Evolutionary conservation across 2,113 vertebrate species (phyloP).

Genomic region (Eurypyga helias): DNA sequence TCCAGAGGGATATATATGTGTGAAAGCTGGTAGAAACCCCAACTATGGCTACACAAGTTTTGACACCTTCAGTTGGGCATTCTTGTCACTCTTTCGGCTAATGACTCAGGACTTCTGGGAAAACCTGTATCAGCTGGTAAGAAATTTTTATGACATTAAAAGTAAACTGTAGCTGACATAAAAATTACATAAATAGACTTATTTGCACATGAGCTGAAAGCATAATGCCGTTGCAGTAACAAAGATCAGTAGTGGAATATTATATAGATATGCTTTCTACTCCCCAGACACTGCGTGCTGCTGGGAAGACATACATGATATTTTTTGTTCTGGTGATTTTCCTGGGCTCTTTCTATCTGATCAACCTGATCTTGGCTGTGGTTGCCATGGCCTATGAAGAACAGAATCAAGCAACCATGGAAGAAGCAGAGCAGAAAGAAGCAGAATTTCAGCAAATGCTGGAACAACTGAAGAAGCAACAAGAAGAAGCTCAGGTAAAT

Average conservation of each 20-base stretch:
- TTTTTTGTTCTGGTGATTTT: constrained; percentile 97
- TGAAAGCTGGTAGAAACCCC: constrained; percentile 86
- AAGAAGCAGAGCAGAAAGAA: constrained; percentile 91
- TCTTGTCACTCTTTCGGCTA: constrained; percentile 92
- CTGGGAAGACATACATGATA: constrained; percentile 96
- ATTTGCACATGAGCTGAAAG: not conserved
- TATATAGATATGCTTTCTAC: not conserved
- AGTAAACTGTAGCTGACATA: not conserved
- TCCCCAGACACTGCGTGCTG: constrained; percentile 88
- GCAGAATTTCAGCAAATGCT: constrained; percentile 92
- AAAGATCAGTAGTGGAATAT: not conserved
- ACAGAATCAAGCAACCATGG: constrained; percentile 89
- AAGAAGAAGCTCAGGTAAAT: constrained; percentile 90
- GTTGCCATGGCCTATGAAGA: constrained; percentile 97
- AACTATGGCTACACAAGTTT: constrained; percentile 96
- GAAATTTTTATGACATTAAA: not conserved
- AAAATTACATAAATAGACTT: not conserved
- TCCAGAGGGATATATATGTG: constrained; percentile 87
- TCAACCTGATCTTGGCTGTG: constrained; percentile 94
- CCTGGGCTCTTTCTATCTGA: constrained; percentile 93
- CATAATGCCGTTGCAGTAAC: not conserved
- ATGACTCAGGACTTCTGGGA: constrained; percentile 99
- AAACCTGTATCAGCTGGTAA: constrained; percentile 93
- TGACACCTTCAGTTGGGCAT: constrained; percentile 96
- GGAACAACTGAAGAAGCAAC: constrained; percentile 90